A percentile compares a stretch with the other conserved stretches of the same genome.
Evolutionary conservation across 2,888 invertebrate species (phyloP).

Genomic region (Labia minor): DNA sequence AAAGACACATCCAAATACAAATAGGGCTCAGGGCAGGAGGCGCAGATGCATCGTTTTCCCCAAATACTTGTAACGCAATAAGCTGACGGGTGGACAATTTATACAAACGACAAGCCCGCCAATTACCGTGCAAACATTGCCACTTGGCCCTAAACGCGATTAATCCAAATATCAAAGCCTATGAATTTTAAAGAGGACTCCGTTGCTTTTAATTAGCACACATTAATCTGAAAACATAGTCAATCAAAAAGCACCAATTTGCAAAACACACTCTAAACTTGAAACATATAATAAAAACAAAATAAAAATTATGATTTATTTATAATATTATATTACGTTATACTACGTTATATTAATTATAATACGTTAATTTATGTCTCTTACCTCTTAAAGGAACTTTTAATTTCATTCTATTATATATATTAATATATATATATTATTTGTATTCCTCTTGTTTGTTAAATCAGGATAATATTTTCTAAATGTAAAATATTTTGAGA

Average conservation of each 20-base stretch:
- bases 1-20: neutral
- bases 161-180: slow-evolving; percentile 2
- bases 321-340: too few species aligned
- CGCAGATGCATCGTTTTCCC: slow-evolving; percentile 1
- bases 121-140: slow-evolving; percentile 13
- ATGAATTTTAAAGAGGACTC: slow-evolving; percentile 7
- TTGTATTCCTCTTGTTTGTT: too few species aligned
- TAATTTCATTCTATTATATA: too few species aligned
- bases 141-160: neutral
- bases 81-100: slow-evolving; percentile 13
- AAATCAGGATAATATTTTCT: too few species aligned
- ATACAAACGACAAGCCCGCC: slow-evolving; percentile 1
- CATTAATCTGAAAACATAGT: neutral
- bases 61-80: slow-evolving; percentile 13
- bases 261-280: too few species aligned
- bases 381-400: too few species aligned
- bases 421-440: too few species aligned
- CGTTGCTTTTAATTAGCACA: neutral
- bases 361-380: too few species aligned
- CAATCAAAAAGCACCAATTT: neutral
- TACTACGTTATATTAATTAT: too few species aligned
- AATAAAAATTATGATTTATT: too few species aligned
- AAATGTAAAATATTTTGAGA: too few species aligned
- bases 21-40: neutral
- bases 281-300: too few species aligned